Percentiles rank a stretch among this genome's conserved stretches.
Conservation (phyloP, 2,113 vertebrate genomes). For the Sylvilagus bachmani region DNA sequence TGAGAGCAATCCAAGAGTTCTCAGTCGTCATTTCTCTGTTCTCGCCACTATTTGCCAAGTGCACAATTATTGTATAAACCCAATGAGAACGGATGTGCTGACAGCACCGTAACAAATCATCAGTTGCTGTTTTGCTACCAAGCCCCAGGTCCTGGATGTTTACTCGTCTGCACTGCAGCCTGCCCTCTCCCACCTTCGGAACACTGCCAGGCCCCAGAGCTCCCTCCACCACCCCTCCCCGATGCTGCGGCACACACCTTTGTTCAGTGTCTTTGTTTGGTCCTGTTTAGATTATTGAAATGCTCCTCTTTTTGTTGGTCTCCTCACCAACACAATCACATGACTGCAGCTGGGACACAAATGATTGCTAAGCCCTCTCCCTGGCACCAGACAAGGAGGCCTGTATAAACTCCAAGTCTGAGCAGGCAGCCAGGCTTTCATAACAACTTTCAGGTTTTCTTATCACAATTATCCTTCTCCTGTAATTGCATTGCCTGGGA, state of each 20-base stretch:
- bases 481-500: conserved; percentile 33
- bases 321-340: conserved; percentile 72
- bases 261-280: conserved; percentile 77
- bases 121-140: conserved; percentile 49
- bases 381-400: conserved; percentile 60
- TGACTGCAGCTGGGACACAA: conserved; percentile 68
- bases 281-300: conserved; percentile 70
- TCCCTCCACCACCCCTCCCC: neutral
- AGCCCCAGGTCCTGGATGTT: conserved; percentile 52
- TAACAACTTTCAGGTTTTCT: conserved; percentile 60
- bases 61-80: conserved; percentile 68
- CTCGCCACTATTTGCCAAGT: conserved; percentile 72
- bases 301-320: conserved; percentile 72
- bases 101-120: conserved; percentile 72
- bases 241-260: conserved; percentile 50
- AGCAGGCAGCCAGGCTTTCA: conserved; percentile 40
- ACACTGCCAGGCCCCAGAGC: conserved; percentile 62
- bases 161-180: conserved; percentile 39
- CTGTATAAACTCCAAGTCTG: conserved; percentile 59
- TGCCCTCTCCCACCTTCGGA: conserved; percentile 77
- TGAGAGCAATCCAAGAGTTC: conserved; percentile 70
- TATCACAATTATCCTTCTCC: conserved; percentile 6
- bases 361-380: neutral
- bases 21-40: conserved; percentile 58
- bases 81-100: conserved; percentile 71